These are phyloP conservation scores for Mobula birostris DNA, from an alignment of 2,113 vertebrate genomes.

Conservation along the genomic window DNA sequence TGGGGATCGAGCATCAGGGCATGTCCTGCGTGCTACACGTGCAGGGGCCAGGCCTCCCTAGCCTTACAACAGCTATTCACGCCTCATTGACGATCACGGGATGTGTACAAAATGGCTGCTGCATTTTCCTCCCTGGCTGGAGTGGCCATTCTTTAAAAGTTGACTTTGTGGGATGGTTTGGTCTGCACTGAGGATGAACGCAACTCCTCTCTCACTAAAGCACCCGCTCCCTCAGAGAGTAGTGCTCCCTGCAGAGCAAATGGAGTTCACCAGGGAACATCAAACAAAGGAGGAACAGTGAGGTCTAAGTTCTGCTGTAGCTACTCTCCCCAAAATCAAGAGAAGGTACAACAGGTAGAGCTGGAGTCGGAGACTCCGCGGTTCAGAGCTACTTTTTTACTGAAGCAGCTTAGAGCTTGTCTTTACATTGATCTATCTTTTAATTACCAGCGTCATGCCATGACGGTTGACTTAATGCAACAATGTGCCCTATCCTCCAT, in stretches of 20 bases:
- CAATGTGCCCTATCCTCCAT: not conserved
- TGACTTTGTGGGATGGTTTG: not conserved
- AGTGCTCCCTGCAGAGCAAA: too few relatives aligned
- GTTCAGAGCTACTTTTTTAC: not conserved
- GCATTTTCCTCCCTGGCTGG: not conserved
- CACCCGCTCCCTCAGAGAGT: not conserved
- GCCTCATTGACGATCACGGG: not conserved
- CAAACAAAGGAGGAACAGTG: too few relatives aligned
- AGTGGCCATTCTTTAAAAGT: not conserved
- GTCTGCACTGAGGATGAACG: not conserved
- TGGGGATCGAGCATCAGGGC: too few relatives aligned
- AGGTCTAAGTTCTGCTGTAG: too few relatives aligned
- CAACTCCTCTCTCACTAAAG: not conserved
- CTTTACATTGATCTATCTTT: not conserved
- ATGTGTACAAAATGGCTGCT: not conserved
- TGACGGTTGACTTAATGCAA: not conserved
- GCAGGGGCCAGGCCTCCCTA: too few relatives aligned
- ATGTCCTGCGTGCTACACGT: too few relatives aligned
- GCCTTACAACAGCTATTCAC: not conserved
- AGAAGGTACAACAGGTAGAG: not conserved
- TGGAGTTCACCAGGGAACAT: too few relatives aligned
- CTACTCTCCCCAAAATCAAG: not conserved
- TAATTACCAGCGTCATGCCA: not conserved
- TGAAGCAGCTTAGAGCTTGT: not conserved
- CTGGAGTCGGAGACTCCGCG: not conserved